Percentiles rank a stretch among this genome's conserved stretches.
Conservation (phyloP, 2,888 invertebrate species). For the Hofmannophila pseudospretella region DNA sequence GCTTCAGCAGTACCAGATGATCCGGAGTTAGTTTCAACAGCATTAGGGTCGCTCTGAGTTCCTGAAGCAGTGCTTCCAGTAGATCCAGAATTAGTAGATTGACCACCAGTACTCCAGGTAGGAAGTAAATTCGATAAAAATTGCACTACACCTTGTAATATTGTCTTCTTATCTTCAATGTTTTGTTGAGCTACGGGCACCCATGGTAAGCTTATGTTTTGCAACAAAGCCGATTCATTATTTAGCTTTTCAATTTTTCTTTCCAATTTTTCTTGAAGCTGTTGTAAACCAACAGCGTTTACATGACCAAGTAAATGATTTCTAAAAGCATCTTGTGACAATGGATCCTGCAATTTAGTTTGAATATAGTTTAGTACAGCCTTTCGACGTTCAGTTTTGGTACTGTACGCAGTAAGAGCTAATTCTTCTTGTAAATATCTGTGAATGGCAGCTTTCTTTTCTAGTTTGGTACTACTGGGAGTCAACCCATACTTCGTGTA, state of each 20-base stretch:
- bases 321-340: constrained; percentile 36
- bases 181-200: constrained; percentile 37
- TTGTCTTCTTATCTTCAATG: constrained; percentile 46
- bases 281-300: constrained; percentile 46
- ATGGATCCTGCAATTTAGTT: constrained; percentile 37
- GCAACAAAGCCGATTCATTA: constrained; percentile 48
- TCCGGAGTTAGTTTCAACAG: not conserved
- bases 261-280: constrained; percentile 42
- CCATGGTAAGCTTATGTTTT: constrained; percentile 47
- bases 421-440: constrained; percentile 54
- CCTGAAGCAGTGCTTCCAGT: constrained; percentile 6
- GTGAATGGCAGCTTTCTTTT: constrained; percentile 45
- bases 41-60: not conserved
- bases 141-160: constrained; percentile 46
- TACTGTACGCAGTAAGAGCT: constrained; percentile 49
- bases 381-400: constrained; percentile 52
- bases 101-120: constrained; percentile 40
- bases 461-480: constrained; percentile 39
- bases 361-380: constrained; percentile 52
- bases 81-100: constrained; percentile 5
- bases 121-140: constrained; percentile 51
- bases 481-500: constrained; percentile 54
- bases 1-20: not conserved
- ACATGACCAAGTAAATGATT: constrained; percentile 46
- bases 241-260: constrained; percentile 53